phyloP scores from a whole-genome alignment of 2,113 vertebrate genomes.

The Perognathus longimembris region DNA sequence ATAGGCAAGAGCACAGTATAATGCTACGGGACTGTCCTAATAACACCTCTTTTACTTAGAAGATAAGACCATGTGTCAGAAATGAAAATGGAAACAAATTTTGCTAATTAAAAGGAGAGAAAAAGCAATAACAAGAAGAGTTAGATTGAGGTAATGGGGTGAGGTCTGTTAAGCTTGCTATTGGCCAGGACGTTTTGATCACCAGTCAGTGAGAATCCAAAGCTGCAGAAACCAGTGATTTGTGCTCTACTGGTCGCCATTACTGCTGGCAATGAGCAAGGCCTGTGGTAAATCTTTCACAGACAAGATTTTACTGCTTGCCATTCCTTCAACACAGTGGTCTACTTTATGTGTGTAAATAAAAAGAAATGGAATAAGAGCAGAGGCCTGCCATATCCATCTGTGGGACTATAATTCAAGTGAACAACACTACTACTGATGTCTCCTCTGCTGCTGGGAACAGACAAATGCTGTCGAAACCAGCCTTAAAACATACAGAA shows the following conservation, averaged over 20 bases:
- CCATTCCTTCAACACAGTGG: neutral
- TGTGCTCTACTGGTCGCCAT: neutral
- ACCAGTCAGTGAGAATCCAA: neutral
- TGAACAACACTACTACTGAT: neutral
- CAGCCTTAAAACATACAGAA: neutral
- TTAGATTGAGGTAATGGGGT: neutral
- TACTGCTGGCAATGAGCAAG: neutral
- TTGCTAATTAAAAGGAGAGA: neutral
- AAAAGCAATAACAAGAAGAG: neutral
- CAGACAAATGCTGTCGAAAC: neutral
- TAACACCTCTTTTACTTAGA: neutral
- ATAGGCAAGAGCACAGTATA: neutral
- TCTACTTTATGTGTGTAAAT: neutral
- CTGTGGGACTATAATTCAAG: neutral
- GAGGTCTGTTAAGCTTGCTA: neutral
- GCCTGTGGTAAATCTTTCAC: neutral
- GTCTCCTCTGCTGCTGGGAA: neutral
- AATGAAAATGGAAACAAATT: neutral
- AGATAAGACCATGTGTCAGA: neutral
- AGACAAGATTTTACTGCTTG: neutral
- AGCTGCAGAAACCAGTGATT: neutral
- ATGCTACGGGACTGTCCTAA: neutral
- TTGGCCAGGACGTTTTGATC: neutral
- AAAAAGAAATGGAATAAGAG: neutral
- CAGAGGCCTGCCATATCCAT: neutral